Conservation (phyloP, 2,113 vertebrate genomes). For the Heteronetta atricapilla region DNA sequence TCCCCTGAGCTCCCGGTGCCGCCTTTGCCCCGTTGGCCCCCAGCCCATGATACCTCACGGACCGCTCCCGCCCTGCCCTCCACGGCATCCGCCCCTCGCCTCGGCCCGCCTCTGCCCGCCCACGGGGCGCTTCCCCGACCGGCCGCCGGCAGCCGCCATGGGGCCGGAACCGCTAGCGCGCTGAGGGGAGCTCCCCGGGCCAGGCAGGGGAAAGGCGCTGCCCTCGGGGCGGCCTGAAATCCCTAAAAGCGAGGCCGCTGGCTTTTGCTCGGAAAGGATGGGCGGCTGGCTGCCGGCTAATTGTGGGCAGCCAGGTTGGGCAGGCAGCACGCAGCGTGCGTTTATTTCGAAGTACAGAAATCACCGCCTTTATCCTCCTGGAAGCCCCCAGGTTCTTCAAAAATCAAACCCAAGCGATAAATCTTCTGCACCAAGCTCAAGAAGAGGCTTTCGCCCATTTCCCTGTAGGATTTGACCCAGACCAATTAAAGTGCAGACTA, state of each 20-base stretch:
- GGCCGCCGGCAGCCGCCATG: no score
- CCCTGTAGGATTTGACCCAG: conserved; percentile 32
- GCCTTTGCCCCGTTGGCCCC: rapidly evolving
- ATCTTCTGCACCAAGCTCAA: rapidly evolving
- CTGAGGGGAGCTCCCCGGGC: rapidly evolving
- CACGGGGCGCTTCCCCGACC: not conserved
- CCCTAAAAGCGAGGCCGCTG: not conserved
- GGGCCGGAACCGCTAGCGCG: rapidly evolving
- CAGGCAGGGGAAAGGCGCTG: no score
- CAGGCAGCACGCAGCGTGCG: rapidly evolving
- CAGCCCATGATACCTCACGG: no score
- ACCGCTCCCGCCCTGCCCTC: not conserved
- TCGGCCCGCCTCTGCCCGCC: no score
- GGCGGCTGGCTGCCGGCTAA: rapidly evolving
- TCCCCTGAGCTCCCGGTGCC: rapidly evolving
- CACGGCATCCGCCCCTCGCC: not conserved
- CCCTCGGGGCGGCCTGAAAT: not conserved
- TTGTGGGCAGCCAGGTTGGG: no score
- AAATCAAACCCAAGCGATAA: not conserved
- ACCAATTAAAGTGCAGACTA: not conserved
- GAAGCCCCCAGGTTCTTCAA: rapidly evolving
- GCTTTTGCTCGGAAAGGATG: not conserved
- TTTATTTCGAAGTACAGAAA: not conserved
- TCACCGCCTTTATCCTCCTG: no score
- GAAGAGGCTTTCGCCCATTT: not conserved